Evolutionary conservation across 2,888 invertebrate species (phyloP).

Genomic region (Callinectes sapidus): DNA sequence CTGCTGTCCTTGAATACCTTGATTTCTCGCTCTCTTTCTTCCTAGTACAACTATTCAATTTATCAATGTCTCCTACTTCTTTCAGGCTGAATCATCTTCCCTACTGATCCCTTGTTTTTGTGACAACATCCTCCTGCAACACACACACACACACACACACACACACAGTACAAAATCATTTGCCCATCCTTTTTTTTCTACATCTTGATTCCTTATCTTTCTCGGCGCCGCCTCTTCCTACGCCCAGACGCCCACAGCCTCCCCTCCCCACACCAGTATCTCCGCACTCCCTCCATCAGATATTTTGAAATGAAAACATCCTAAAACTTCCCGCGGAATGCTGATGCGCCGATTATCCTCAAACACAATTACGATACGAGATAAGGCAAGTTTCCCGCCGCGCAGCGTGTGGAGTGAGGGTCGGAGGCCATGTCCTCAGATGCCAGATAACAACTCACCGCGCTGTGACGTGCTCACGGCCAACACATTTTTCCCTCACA

Average conservation of each 20-base stretch:
- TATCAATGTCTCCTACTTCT: not conserved
- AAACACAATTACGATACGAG: constrained; percentile 18
- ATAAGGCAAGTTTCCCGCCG: constrained; percentile 5
- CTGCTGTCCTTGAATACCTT: not conserved
- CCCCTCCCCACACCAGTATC: not conserved
- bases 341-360: constrained; percentile 11
- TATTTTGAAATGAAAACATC: constrained; percentile 31
- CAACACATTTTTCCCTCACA: not conserved
- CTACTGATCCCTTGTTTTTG: not conserved
- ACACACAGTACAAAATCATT: not conserved
- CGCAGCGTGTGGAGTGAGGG: constrained; percentile 4
- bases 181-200: constrained; percentile 7
- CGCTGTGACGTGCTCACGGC: not conserved
- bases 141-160: not conserved
- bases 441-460: constrained; percentile 4
- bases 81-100: not conserved
- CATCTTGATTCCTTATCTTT: not conserved
- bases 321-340: constrained; percentile 17
- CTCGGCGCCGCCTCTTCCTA: not conserved
- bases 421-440: not conserved
- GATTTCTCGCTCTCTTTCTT: not conserved
- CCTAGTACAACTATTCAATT: not conserved
- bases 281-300: not conserved
- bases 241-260: not conserved
- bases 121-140: not conserved